phyloP scores from a whole-genome alignment of 2,797 vertebrate genomes.

The Passerculus sandwichensis region DNA sequence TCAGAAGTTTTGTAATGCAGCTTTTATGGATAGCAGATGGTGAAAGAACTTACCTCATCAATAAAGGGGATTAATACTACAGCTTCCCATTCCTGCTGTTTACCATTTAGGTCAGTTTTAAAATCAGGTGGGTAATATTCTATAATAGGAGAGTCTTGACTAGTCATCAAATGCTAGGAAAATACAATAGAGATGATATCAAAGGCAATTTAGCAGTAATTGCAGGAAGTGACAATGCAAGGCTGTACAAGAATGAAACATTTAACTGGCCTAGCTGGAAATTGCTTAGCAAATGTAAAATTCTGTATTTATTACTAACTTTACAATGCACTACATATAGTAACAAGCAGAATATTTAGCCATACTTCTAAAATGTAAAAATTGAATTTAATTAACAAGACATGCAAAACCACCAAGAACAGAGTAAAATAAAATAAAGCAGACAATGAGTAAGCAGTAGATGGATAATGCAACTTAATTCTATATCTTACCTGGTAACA shows the following conservation, averaged over 20 bases:
- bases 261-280: neutral
- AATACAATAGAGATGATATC: neutral
- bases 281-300: neutral
- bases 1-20: neutral
- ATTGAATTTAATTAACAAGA: neutral
- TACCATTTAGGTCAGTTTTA: conserved; percentile 97
- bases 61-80: conserved; percentile 98
- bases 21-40: neutral
- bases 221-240: neutral
- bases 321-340: neutral
- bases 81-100: conserved; percentile 99
- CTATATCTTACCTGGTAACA: conserved; percentile 87
- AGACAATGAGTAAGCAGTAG: neutral
- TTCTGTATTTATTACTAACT: neutral
- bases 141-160: conserved; percentile 88
- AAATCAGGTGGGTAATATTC: conserved; percentile 96
- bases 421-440: neutral
- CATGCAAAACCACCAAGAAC: neutral
- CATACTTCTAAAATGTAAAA: neutral
- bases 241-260: neutral
- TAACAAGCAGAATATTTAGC: neutral
- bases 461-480: neutral
- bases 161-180: conserved; percentile 91
- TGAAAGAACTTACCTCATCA: conserved; percentile 85
- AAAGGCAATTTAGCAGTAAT: neutral